Base-by-base conservation (phyloP, 2,888 invertebrate genomes). In the Abrostola tripartita region DNA sequence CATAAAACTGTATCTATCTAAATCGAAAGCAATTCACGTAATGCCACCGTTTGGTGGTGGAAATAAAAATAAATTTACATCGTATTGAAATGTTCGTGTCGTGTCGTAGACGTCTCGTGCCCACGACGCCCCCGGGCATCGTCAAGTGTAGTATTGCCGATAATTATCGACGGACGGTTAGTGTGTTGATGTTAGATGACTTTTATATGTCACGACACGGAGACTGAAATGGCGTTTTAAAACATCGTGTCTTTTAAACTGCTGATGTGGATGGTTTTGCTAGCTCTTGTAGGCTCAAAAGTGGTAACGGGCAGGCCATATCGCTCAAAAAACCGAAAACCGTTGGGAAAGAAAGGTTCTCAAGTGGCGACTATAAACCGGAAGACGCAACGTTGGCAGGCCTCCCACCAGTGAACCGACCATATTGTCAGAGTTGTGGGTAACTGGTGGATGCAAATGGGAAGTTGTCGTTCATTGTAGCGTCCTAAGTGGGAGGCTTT, bases 51-150 rank as follows among this genome's bases (percentile, higher is more conserved):
- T 81, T 73, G 74, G 79, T 78, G 82, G 83, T 77, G 81, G 83
- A 84, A 84, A 90, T 91, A 91, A 91, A 90, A 86, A 78, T 85
- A 86, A 89, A 90, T 91, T 90, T 88, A 90, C 85, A 85, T 78
- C 74, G 81, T 61, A 68, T 60, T 59, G 49, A 73, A 64, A 69
- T 60, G 67, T 44, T 64, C 69, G 58, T 74, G 67, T 73, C 71
- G 65, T 70, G 63, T 82, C 83, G 85, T 84, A 52, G 37, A 62
- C 78, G 78, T 81, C 47, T 60, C 71, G 60, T 58, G 51, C 42
- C 44, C 81, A 92, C 88, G 88, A 85, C 81, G 76, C 92, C 90
- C 90, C 65, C 61, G 91, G 90, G 93, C 68, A 83, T 85, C 85
- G 86, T 91, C 70, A 78, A 76, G 76, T 70, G 81, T 65, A 74